Evolutionary conservation across 2,113 vertebrate genomes (phyloP).

Genomic region (Oryzias javanicus): DNA sequence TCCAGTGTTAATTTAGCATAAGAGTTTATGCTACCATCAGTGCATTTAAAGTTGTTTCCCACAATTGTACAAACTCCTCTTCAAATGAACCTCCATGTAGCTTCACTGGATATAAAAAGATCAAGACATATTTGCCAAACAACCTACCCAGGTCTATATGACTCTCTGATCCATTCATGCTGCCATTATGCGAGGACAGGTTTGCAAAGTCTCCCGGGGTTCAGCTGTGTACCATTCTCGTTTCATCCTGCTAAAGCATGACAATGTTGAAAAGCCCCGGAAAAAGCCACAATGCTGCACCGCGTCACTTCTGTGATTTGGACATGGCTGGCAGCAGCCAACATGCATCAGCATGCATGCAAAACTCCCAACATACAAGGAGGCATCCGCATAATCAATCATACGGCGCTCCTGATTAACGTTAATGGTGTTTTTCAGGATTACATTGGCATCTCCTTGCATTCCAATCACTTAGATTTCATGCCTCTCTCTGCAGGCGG

Average conservation of each 20-base stretch:
- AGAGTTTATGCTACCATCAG: slow-evolving; percentile 12
- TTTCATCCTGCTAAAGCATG: background rate
- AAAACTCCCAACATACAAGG: slow-evolving; percentile 9
- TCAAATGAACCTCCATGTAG: slow-evolving; percentile 17
- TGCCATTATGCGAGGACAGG: slow-evolving; percentile 6
- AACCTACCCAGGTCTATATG: slow-evolving; percentile 6
- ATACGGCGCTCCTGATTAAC: slow-evolving; percentile 57
- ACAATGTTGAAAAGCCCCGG: slow-evolving; percentile 3
- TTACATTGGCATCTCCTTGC: slow-evolving; percentile 53
- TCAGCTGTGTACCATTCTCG: slow-evolving; percentile 27
- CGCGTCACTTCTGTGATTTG: slow-evolving; percentile 13
- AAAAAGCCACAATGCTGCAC: slow-evolving; percentile 9
- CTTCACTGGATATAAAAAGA: slow-evolving; percentile 14
- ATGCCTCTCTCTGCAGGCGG: slow-evolving; percentile 58
- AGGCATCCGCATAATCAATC: slow-evolving; percentile 36
- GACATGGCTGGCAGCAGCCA: slow-evolving; percentile 19
- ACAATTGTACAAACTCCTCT: slow-evolving; percentile 22
- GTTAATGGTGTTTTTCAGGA: slow-evolving; percentile 59
- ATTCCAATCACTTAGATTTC: slow-evolving; percentile 67
- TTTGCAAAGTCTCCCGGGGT: background rate
- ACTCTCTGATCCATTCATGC: slow-evolving; percentile 10
- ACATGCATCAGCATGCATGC: slow-evolving; percentile 13
- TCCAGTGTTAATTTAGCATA: too few species aligned
- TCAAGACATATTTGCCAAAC: slow-evolving; percentile 17
- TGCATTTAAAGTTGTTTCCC: slow-evolving; percentile 52